A percentile compares a stretch with the other conserved stretches of the same genome.
These are phyloP conservation scores for Capitella teleta DNA, from an alignment of 1,140 invertebrate genomes.

Conservation along the genomic window DNA sequence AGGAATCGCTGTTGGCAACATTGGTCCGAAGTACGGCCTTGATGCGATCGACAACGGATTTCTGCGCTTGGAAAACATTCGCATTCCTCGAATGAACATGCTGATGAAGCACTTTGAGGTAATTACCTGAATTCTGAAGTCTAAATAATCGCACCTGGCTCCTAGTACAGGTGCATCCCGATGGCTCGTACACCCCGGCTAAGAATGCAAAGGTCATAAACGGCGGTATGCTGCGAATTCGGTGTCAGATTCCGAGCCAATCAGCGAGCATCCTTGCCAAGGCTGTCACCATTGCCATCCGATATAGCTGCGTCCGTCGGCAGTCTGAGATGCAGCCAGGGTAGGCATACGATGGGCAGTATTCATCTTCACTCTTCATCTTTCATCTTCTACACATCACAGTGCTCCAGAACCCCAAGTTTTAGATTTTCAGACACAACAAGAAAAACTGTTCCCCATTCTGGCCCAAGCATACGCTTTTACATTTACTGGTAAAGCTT, in stretches of 20 bases:
- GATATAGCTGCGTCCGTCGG: constrained; percentile 78
- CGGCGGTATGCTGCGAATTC: constrained; percentile 87
- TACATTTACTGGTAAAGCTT: constrained; percentile 55
- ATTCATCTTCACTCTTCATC: no score
- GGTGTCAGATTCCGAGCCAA: constrained; percentile 54
- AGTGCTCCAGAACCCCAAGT: constrained; percentile 77
- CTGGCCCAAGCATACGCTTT: constrained; percentile 69
- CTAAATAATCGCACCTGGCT: background rate
- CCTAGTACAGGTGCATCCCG: no score
- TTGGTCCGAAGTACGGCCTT: constrained; percentile 84
- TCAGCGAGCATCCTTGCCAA: constrained; percentile 50
- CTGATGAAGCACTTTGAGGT: constrained; percentile 85
- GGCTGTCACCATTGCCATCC: constrained; percentile 64
- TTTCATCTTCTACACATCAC: no score
- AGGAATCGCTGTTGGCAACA: constrained; percentile 85
- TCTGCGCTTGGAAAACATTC: constrained; percentile 68
- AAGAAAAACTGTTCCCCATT: constrained; percentile 75
- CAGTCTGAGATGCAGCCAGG: constrained; percentile 52
- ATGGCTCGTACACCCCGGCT: constrained; percentile 75
- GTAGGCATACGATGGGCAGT: no score
- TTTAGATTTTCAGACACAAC: constrained; percentile 84
- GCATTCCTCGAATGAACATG: constrained; percentile 79
- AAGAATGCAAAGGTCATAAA: constrained; percentile 77
- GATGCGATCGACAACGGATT: constrained; percentile 84
- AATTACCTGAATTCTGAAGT: no score